phyloP scores from a whole-genome alignment of 2,888 invertebrate species.

The Tinea trinotella region DNA sequence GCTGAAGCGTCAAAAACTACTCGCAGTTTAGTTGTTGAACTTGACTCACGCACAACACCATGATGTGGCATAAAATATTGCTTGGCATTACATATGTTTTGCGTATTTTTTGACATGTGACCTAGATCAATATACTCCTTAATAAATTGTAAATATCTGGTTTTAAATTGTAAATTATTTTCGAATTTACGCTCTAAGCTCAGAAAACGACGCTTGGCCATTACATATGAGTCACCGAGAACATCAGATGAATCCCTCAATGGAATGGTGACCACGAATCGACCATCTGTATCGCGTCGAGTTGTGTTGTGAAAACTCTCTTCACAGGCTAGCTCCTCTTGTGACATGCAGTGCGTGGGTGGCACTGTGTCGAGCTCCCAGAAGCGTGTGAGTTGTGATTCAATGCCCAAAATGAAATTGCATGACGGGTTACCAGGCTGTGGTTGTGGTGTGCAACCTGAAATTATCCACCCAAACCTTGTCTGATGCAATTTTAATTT shows the following conservation, averaged over 20 bases:
- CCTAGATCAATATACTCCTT: conserved; percentile 13
- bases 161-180: neutral
- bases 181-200: conserved; percentile 9
- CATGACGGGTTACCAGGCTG: neutral
- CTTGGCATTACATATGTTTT: neutral
- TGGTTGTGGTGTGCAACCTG: neutral
- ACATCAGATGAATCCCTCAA: neutral
- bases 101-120: conserved; percentile 14
- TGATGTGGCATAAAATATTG: conserved; percentile 29
- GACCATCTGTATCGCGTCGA: neutral
- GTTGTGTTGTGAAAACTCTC: too few species aligned
- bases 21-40: conserved; percentile 26
- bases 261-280: conserved; percentile 3
- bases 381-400: too few species aligned
- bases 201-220: conserved; percentile 13
- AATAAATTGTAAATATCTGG: conserved; percentile 10
- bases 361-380: too few species aligned
- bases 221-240: conserved; percentile 16
- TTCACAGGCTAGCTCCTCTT: too few species aligned
- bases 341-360: too few species aligned
- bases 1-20: conserved; percentile 29
- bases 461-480: neutral
- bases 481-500: neutral
- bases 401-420: too few species aligned
- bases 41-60: conserved; percentile 25